Evolutionary conservation across 1,140 invertebrate genomes (phyloP), one percentile per base, ranked within the genome.

Genomic region (Diabrotica undecimpunctata): DNA sequence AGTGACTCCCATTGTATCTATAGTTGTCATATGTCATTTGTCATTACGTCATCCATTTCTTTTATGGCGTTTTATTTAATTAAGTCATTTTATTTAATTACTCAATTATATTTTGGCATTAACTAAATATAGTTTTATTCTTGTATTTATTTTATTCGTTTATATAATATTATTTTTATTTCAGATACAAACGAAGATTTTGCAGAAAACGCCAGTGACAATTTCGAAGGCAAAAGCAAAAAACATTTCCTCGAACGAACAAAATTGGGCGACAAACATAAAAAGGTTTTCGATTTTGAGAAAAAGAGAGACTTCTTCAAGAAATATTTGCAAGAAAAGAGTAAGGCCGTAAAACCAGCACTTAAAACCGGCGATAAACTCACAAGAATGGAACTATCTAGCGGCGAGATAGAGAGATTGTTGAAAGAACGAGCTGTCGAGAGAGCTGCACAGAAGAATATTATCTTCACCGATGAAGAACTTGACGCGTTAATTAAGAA

Each of bases 381-480:
- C 9, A 65, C 66, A 13, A 64, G 71, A 51, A 55, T 74, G 0
- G 65, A 75, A 10, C 65, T 77, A 55, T 72, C 65, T 4, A 73
- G 71, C 54, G 57, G 25, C 3, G 75, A 77, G 69, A 66, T 76
- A 0, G 59, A 71, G 37, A 70, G 64, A 13, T 69, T 77, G 36
- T 60, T 77, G 38, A 67, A 66, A 55, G 67, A 71, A 25, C 53
- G 75, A 41, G 72, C 73, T 0, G 74, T 67, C 41, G 61, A 57
- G 2, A 75, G 72, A 70, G 69, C 70, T 8, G 73, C 72, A 10
- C 62, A 68, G 46, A 74, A 69, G 58, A 72, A 75, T 51, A 72
- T 77, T 7, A 66, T 66, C 53, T 70, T 77, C 11, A 73, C 70
- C 5, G 70, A 70, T 60, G 67, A 72, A 35, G 74, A 76, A 61